phyloP scores from a whole-genome alignment of 2,113 vertebrate genomes.

The Eulemur rufifrons region DNA sequence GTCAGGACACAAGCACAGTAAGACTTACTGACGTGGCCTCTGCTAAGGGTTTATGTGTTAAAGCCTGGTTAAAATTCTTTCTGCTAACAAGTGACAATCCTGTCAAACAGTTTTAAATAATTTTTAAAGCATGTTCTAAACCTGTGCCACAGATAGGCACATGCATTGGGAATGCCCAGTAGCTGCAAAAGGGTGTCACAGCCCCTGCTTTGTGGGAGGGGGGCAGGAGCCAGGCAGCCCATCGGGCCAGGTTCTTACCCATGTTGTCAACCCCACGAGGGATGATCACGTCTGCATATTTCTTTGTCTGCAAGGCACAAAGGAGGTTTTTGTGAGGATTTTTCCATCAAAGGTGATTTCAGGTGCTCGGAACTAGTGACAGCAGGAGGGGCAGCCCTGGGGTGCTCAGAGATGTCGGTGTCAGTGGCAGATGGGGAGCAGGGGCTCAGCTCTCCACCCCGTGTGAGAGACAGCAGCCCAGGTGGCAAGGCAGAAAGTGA shows the following conservation, averaged over 20 bases:
- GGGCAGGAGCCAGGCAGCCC: neutral
- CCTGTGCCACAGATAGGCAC: accelerated
- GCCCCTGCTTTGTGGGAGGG: accelerated
- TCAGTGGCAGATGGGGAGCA: neutral
- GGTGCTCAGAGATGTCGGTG: neutral
- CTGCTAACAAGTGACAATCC: no score
- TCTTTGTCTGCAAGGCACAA: slow-evolving; percentile 92
- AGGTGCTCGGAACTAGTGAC: neutral
- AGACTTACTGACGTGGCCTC: accelerated
- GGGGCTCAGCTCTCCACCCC: neutral
- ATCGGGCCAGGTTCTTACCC: slow-evolving; percentile 86
- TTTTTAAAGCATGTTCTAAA: neutral
- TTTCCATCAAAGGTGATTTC: neutral
- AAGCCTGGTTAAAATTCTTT: neutral
- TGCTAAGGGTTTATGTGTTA: neutral
- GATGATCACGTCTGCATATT: slow-evolving; percentile 98
- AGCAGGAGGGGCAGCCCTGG: accelerated
- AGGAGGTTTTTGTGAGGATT: neutral
- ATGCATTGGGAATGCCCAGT: accelerated
- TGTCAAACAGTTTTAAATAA: neutral
- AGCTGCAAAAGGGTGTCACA: accelerated
- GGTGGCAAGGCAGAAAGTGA: neutral
- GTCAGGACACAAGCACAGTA: neutral
- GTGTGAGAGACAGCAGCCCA: neutral
- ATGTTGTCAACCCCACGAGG: slow-evolving; percentile 98